Conservation (phyloP, 2,113 vertebrate genomes). For the Lipotes vexillifer region DNA sequence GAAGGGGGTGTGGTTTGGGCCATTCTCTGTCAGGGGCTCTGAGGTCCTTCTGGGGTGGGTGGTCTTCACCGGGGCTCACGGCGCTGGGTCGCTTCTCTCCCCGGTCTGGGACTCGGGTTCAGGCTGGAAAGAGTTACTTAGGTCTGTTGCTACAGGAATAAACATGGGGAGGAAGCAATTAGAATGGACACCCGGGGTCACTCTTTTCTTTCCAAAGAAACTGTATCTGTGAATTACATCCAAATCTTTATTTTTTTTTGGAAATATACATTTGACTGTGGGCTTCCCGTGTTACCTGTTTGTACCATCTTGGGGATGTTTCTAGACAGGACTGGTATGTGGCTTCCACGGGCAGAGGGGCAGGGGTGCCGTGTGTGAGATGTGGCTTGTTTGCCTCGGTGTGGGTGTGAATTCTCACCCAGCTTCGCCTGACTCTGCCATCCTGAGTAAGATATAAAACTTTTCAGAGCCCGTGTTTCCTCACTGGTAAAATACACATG, state of each 20-base stretch:
- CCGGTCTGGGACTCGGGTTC: not conserved
- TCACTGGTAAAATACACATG: fast-evolving
- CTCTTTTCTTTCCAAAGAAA: not conserved
- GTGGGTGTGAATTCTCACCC: too few relatives aligned
- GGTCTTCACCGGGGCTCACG: not conserved
- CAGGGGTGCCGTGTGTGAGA: fast-evolving
- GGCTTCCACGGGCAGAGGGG: fast-evolving
- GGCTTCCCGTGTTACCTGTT: fast-evolving
- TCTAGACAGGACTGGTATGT: fast-evolving
- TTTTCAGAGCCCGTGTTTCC: not conserved
- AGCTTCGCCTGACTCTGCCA: fast-evolving
- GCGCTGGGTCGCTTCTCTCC: fast-evolving
- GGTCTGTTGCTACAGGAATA: not conserved
- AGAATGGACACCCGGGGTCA: fast-evolving
- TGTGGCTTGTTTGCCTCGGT: fast-evolving
- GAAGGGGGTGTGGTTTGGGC: fast-evolving
- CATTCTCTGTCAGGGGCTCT: fast-evolving
- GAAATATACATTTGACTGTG: fast-evolving
- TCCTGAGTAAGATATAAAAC: fast-evolving
- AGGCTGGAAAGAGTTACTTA: fast-evolving
- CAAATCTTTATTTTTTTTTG: not conserved
- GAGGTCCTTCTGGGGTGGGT: too few relatives aligned
- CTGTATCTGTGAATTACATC: too few relatives aligned
- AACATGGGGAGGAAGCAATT: not conserved
- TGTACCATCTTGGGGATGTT: fast-evolving